A percentile compares a stretch with the other conserved stretches of the same genome.
phyloP scores from a whole-genome alignment of 2,113 vertebrate species.

The Prochilodus magdalenae region DNA sequence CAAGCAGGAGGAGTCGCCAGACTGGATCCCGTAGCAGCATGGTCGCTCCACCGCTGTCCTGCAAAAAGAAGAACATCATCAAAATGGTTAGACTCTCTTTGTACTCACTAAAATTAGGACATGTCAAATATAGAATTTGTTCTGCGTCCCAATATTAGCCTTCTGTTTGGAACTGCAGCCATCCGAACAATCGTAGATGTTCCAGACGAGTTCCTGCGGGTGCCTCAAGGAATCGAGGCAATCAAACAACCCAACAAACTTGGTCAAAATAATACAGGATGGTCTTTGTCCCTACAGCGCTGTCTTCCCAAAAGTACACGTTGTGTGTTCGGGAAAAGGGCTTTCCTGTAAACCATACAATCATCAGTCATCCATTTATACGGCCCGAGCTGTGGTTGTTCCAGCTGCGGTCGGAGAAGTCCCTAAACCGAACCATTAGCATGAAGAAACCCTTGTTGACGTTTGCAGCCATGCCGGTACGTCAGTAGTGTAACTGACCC shows the following conservation, averaged over 20 bases:
- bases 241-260: not conserved
- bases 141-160: no score
- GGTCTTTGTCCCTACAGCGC: not conserved
- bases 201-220: not conserved
- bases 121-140: no score
- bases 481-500: not conserved
- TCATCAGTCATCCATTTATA: not conserved
- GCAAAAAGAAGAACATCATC: constrained; percentile 5
- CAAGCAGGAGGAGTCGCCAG: constrained; percentile 59
- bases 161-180: not conserved
- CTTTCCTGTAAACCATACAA: not conserved
- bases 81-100: no score
- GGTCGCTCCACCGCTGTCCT: constrained; percentile 17
- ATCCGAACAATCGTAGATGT: not conserved
- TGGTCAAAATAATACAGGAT: not conserved
- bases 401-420: not conserved
- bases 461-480: not conserved
- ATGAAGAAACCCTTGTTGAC: not conserved
- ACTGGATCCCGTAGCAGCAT: constrained; percentile 60
- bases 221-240: not conserved
- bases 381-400: not conserved
- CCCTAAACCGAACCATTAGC: not conserved
- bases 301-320: not conserved
- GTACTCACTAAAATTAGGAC: no score
- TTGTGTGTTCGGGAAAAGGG: not conserved